These are phyloP conservation scores for Erethizon dorsatum DNA, from an alignment of 2,797 vertebrate genomes.

Conservation along the genomic window DNA sequence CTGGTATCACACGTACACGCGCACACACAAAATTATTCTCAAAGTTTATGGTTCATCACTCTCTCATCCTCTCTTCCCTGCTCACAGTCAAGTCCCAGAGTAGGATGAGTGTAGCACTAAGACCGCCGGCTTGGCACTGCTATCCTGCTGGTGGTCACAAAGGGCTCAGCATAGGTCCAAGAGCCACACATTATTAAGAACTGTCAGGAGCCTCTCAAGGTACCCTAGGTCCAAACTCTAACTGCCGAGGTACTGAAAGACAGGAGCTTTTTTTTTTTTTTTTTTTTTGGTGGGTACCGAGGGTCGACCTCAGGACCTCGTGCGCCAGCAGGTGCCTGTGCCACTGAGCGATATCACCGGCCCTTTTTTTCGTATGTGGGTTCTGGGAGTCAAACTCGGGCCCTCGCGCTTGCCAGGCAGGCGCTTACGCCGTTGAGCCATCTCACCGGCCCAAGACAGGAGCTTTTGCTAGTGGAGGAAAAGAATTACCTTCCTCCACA, in stretches of 20 bases:
- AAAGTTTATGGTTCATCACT: background rate
- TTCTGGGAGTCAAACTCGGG: too few species aligned
- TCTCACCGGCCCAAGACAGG: background rate
- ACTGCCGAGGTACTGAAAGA: background rate
- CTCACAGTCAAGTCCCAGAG: background rate
- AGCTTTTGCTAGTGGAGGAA: background rate
- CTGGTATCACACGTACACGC: background rate
- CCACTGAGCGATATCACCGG: too few species aligned
- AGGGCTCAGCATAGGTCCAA: background rate
- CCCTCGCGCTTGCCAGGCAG: too few species aligned
- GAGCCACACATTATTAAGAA: background rate
- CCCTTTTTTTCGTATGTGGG: too few species aligned
- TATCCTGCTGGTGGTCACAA: background rate
- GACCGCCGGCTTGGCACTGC: too few species aligned
- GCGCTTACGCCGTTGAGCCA: too few species aligned
- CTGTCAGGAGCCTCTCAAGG: background rate
- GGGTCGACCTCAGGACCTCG: too few species aligned
- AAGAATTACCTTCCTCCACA: conserved; percentile 55
- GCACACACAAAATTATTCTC: background rate
- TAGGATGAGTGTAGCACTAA: background rate
- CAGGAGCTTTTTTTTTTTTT: background rate
- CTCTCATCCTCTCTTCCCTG: background rate
- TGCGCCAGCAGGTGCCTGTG: too few species aligned
- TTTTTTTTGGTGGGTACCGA: too few species aligned
- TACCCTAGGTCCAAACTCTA: conserved; percentile 14